Evolutionary conservation across 2,888 invertebrate species (phyloP).

Genomic region (Buathra laborator): DNA sequence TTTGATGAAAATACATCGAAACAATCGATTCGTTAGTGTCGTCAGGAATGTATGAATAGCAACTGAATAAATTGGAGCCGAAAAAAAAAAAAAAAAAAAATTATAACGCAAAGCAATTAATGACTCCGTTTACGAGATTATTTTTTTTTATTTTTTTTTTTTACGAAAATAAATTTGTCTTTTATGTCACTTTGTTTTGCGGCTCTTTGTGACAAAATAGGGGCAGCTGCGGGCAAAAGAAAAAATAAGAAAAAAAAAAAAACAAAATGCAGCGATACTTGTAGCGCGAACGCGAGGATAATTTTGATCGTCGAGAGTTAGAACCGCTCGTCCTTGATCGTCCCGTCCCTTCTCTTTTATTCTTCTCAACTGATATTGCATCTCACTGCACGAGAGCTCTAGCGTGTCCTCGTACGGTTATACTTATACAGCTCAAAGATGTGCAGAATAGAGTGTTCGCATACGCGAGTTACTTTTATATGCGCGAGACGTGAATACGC

Average conservation of each 20-base stretch:
- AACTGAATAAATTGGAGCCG: too few species aligned
- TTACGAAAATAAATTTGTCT: constrained; percentile 56
- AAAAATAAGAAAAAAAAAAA: constrained; percentile 41
- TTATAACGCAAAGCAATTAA: too few species aligned
- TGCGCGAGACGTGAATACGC: constrained; percentile 45
- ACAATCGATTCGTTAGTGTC: not conserved
- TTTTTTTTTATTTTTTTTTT: constrained; percentile 25
- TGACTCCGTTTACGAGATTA: constrained; percentile 5
- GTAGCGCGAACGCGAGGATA: constrained; percentile 66
- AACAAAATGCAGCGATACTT: constrained; percentile 36
- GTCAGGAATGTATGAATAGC: too few species aligned
- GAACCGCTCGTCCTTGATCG: constrained; percentile 67
- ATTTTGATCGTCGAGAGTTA: constrained; percentile 67
- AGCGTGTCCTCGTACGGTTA: constrained; percentile 63
- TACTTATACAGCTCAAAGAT: constrained; percentile 44
- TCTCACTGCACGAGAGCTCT: constrained; percentile 38
- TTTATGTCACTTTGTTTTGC: constrained; percentile 62
- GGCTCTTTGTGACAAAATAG: constrained; percentile 62
- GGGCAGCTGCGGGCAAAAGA: constrained; percentile 24
- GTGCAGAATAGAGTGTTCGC: constrained; percentile 16
- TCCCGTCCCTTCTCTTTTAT: constrained; percentile 67
- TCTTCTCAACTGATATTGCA: constrained; percentile 46
- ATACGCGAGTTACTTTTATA: constrained; percentile 21
- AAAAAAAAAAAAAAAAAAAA: too few species aligned
- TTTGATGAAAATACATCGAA: not conserved